phyloP scores from a whole-genome alignment of 2,113 vertebrate genomes.

The Esox niger region DNA sequence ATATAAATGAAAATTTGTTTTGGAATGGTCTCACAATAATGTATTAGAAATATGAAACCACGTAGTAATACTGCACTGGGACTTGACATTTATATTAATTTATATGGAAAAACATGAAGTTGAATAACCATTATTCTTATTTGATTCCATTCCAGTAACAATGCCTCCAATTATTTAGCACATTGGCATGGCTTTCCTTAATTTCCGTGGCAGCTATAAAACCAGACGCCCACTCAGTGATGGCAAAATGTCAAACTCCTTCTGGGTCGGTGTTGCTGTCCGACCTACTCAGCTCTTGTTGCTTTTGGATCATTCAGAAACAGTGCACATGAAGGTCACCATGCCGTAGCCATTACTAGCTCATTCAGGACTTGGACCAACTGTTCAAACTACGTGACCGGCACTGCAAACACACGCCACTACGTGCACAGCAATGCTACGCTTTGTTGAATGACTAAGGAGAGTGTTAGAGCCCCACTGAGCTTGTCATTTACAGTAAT shows the following conservation, averaged over 20 bases:
- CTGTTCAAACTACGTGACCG: constrained; percentile 61
- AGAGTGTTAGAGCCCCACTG: constrained; percentile 23
- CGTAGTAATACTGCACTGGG: not conserved
- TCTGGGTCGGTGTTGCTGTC: not conserved
- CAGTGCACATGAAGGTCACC: not conserved
- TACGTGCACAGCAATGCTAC: constrained; percentile 59
- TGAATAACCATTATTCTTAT: not conserved
- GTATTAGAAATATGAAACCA: no score
- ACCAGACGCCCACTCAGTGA: no score
- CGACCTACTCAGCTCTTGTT: not conserved
- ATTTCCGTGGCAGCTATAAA: no score
- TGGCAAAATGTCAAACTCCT: not conserved
- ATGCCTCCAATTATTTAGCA: not conserved
- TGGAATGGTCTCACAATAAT: no score
- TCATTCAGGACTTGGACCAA: constrained; percentile 48
- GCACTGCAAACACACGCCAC: constrained; percentile 45
- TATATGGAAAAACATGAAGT: no score
- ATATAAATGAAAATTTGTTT: no score
- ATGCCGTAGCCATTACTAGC: constrained; percentile 22
- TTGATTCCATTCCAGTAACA: not conserved
- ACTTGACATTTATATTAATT: no score
- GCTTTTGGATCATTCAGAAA: not conserved
- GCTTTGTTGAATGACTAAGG: constrained; percentile 56
- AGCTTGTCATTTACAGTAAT: constrained; percentile 22
- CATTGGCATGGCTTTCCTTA: no score